Evolutionary conservation across 2,888 invertebrate species (phyloP).

Genomic region (Aporophyla nigra): DNA sequence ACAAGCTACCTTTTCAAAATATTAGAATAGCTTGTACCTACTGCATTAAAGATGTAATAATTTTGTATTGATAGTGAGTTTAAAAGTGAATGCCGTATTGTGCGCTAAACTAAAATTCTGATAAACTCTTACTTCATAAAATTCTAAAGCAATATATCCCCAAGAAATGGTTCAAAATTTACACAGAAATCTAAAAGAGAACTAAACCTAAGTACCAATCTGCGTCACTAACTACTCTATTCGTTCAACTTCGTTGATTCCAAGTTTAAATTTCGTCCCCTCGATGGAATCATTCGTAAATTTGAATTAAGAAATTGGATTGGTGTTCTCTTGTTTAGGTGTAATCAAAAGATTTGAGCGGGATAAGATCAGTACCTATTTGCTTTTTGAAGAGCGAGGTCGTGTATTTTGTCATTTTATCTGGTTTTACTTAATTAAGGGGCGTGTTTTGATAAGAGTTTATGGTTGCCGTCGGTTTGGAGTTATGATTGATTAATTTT

Average conservation of each 20-base stretch:
- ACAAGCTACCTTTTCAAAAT: too few relatives aligned
- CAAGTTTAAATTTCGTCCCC: slow-evolving; percentile 73
- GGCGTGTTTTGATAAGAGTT: slow-evolving; percentile 31
- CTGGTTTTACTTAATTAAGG: slow-evolving; percentile 45
- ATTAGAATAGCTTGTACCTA: not conserved
- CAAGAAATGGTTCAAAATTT: not conserved
- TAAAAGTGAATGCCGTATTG: not conserved
- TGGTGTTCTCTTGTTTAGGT: slow-evolving; percentile 70
- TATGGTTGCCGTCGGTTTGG: slow-evolving; percentile 22
- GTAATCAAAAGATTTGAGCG: slow-evolving; percentile 65
- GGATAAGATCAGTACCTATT: slow-evolving; percentile 53
- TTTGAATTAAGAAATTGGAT: slow-evolving; percentile 80
- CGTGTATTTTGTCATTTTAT: slow-evolving; percentile 49
- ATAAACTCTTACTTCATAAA: too few relatives aligned
- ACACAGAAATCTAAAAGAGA: not conserved
- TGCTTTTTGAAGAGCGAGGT: slow-evolving; percentile 41
- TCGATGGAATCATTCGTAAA: slow-evolving; percentile 68
- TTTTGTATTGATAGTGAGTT: not conserved
- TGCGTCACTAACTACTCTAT: slow-evolving; percentile 51
- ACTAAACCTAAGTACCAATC: slow-evolving; percentile 31
- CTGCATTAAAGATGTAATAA: not conserved
- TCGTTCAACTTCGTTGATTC: slow-evolving; percentile 60
- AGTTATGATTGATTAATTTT: slow-evolving; percentile 49
- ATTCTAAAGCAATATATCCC: not conserved
- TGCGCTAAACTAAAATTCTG: not conserved